Evolutionary conservation across 2,888 invertebrate species (phyloP).

Genomic region (Colostygia pectinataria): DNA sequence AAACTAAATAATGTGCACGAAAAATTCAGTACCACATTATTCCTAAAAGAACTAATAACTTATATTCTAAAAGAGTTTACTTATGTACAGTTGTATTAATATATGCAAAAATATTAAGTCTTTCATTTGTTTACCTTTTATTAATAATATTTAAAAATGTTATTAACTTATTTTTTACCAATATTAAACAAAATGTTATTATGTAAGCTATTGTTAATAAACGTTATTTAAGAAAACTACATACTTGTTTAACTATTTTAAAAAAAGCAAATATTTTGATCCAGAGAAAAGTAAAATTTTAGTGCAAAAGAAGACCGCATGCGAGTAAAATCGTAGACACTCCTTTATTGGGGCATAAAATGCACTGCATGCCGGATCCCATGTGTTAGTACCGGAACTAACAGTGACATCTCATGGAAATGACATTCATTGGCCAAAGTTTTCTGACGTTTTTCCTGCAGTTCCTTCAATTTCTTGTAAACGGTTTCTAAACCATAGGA

Average conservation of each 20-base stretch:
- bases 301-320: too few species aligned
- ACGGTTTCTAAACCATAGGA: background rate
- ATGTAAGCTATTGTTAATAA: conserved; percentile 22
- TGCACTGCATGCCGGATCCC: conserved; percentile 7
- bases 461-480: background rate
- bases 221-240: conserved; percentile 12
- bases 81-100: too few species aligned
- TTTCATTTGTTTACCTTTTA: background rate
- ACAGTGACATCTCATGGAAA: conserved; percentile 1
- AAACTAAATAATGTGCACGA: too few species aligned
- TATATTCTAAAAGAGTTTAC: too few species aligned
- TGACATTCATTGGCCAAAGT: conserved; percentile 3
- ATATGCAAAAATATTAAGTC: too few species aligned
- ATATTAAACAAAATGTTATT: conserved; percentile 10
- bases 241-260: too few species aligned
- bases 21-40: too few species aligned
- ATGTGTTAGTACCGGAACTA: background rate
- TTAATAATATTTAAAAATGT: background rate
- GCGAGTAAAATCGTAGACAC: too few species aligned
- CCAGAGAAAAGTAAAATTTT: too few species aligned
- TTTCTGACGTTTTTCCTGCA: background rate
- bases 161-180: conserved; percentile 22
- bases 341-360: background rate
- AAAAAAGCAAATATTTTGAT: too few species aligned
- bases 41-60: too few species aligned